Evolutionary conservation across 2,113 vertebrate species (phyloP).

Genomic region (Halcyon senegalensis): DNA sequence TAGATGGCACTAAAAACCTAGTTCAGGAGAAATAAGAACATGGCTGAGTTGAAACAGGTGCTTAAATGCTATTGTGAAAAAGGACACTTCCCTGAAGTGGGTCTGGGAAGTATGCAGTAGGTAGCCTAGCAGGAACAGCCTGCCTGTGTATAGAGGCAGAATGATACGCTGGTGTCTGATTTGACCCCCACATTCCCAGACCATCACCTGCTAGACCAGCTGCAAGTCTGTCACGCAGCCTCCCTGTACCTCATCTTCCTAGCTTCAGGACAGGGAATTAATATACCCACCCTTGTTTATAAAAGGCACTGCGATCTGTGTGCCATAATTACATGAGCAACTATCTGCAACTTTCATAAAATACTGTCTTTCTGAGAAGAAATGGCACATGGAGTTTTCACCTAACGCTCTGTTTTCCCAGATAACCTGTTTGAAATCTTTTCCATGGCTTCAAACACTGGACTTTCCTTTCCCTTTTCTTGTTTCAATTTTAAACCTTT

Average conservation of each 20-base stretch:
- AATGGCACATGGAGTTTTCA: neutral
- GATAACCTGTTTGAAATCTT: neutral
- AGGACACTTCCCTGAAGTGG: neutral
- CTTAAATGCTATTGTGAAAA: neutral
- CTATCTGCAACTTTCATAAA: neutral
- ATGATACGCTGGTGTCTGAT: neutral
- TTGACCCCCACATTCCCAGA: neutral
- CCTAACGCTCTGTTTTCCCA: neutral
- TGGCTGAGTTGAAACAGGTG: constrained; percentile 24
- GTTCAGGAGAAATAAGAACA: constrained; percentile 8
- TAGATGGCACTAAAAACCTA: neutral
- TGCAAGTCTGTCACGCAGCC: neutral
- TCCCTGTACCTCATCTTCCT: neutral
- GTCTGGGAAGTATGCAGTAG: neutral
- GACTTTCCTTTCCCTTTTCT: neutral
- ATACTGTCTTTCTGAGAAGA: neutral
- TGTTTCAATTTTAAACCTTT: neutral
- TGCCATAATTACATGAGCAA: neutral
- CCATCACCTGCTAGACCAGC: neutral
- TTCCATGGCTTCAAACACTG: neutral
- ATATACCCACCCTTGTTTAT: neutral
- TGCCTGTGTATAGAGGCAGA: neutral
- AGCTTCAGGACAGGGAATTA: neutral
- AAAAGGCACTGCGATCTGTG: neutral
- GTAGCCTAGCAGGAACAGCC: neutral